Percentiles rank a stretch among this genome's conserved stretches.
Evolutionary conservation across 2,888 invertebrate genomes (phyloP).

Genomic region (Sesia apiformis): DNA sequence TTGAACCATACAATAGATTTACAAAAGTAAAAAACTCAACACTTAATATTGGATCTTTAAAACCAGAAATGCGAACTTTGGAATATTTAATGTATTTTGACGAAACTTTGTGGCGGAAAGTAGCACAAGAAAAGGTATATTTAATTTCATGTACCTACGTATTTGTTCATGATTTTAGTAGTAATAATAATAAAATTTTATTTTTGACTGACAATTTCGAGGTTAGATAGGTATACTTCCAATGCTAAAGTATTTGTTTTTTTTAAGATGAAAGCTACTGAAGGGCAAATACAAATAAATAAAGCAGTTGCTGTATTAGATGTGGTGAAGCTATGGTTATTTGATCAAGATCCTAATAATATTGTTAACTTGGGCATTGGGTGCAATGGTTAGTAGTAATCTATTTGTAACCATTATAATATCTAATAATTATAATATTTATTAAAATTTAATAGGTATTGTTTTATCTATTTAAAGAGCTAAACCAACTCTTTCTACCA

Average conservation of each 20-base stretch:
- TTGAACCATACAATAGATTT: conserved; percentile 65
- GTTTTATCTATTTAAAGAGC: conserved; percentile 1
- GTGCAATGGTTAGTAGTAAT: conserved; percentile 57
- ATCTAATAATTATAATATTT: neutral
- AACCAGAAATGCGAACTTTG: conserved; percentile 69
- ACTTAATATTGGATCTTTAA: conserved; percentile 61
- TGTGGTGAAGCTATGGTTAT: conserved; percentile 67
- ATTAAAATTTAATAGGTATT: neutral
- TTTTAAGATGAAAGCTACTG: conserved; percentile 22
- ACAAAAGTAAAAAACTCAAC: conserved; percentile 62
- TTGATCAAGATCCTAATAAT: conserved; percentile 37
- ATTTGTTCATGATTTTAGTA: neutral
- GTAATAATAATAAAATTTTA: too few relatives aligned
- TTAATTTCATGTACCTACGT: neutral
- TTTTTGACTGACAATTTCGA: too few relatives aligned
- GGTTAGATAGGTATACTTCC: neutral
- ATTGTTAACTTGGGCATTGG: conserved; percentile 69
- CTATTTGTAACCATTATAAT: neutral
- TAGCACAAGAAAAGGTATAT: conserved; percentile 46
- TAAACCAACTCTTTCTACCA: conserved; percentile 7
- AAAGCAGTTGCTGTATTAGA: conserved; percentile 55
- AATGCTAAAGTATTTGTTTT: neutral
- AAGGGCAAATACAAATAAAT: conserved; percentile 20
- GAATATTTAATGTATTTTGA: conserved; percentile 62
- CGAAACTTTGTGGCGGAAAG: conserved; percentile 44